Percentiles rank a stretch among this genome's conserved stretches.
These are phyloP conservation scores for Physocephala rufipes DNA, from an alignment of 2,888 invertebrate genomes.

Conservation along the genomic window DNA sequence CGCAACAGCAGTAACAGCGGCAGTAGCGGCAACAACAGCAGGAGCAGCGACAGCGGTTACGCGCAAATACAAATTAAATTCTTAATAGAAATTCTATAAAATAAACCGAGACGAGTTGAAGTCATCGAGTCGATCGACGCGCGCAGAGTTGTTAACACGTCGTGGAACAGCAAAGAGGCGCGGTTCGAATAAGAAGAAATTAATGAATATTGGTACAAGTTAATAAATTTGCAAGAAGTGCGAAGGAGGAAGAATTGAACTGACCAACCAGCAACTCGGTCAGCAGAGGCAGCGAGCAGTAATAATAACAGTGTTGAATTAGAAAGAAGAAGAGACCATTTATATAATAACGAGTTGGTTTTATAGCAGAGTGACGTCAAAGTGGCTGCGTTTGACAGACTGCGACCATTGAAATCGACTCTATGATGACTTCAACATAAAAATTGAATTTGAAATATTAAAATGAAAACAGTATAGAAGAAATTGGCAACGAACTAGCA, in stretches of 20 bases:
- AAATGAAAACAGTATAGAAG: constrained; percentile 6
- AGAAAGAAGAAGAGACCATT: no score
- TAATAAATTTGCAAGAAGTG: neutral
- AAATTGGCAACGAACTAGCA: neutral
- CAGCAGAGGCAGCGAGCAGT: no score
- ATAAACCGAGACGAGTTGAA: constrained; percentile 39
- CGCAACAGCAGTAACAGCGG: neutral
- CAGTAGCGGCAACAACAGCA: neutral
- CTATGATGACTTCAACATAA: neutral
- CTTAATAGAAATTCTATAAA: constrained; percentile 47
- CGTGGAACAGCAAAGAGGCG: neutral
- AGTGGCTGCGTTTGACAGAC: neutral
- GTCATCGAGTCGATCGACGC: constrained; percentile 43
- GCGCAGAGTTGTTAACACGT: constrained; percentile 40
- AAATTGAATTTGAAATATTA: neutral
- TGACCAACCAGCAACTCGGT: no score
- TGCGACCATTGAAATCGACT: neutral
- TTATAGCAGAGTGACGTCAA: neutral
- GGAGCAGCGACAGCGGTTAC: constrained; percentile 10
- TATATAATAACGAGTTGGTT: neutral
- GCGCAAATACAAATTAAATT: constrained; percentile 34
- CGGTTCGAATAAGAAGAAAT: neutral
- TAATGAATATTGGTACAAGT: constrained; percentile 1
- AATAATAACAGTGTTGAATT: no score
- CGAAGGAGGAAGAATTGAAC: no score